Evolutionary conservation across 2,797 vertebrate genomes (phyloP).

Genomic region (Molothrus ater): DNA sequence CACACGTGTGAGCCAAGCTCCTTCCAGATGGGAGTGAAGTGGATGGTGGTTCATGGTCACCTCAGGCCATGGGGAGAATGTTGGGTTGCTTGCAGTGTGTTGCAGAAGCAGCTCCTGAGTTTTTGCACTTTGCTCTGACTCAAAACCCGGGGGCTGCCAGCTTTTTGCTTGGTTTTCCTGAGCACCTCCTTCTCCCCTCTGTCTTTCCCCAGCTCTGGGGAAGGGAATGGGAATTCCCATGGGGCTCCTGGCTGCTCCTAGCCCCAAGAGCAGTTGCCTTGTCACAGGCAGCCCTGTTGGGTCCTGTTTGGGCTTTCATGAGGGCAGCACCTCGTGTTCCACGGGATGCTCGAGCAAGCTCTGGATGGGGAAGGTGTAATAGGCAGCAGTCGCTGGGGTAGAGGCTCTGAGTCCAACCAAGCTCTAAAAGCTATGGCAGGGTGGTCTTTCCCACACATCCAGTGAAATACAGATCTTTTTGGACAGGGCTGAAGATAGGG

Average conservation of each 20-base stretch:
- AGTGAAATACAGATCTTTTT: background rate
- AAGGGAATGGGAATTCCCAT: background rate
- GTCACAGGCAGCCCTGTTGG: background rate
- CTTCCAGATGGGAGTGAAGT: background rate
- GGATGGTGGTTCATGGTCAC: background rate
- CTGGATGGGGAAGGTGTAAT: background rate
- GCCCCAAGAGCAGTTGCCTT: background rate
- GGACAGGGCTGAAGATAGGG: background rate
- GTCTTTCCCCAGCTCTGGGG: background rate
- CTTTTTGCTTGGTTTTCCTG: background rate
- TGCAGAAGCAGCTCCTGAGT: background rate
- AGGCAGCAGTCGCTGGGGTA: accelerated
- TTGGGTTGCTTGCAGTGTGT: background rate
- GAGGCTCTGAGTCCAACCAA: background rate
- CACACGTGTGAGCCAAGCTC: background rate
- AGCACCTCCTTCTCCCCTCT: background rate
- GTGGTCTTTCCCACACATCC: background rate
- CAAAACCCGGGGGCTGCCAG: background rate
- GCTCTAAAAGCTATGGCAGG: background rate
- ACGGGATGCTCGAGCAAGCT: accelerated
- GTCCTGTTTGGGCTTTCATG: background rate
- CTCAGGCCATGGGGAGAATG: accelerated
- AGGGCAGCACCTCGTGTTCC: background rate
- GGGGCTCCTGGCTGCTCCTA: background rate
- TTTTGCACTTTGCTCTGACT: background rate